These are phyloP conservation scores for Artibeus lituratus DNA, from an alignment of 2,797 vertebrate species.

Conservation along the genomic window DNA sequence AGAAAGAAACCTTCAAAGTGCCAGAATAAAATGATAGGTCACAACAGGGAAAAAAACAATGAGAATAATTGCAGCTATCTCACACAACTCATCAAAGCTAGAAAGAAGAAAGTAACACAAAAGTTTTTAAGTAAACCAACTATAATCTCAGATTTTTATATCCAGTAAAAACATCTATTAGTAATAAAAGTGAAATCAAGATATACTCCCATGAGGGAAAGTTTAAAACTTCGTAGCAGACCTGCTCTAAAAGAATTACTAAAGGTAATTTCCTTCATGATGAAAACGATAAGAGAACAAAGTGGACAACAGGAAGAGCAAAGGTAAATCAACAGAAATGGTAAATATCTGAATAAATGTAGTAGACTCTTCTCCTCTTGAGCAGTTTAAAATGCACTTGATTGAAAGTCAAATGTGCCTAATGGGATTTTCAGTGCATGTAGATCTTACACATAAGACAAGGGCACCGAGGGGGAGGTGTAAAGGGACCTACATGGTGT, in stretches of 20 bases:
- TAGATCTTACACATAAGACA: background rate
- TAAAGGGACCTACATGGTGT: background rate
- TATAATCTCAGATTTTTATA: background rate
- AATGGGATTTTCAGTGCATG: background rate
- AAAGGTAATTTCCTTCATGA: background rate
- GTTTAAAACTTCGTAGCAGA: background rate
- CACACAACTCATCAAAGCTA: background rate
- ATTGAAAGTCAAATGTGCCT: background rate
- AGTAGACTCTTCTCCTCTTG: background rate
- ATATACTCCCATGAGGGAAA: background rate
- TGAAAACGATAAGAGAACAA: no score
- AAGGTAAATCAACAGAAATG: background rate
- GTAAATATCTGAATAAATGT: background rate
- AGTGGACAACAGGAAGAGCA: background rate
- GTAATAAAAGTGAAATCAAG: background rate
- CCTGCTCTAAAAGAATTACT: background rate
- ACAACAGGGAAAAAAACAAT: background rate
- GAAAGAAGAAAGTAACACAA: background rate
- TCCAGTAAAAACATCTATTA: background rate
- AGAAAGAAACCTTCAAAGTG: background rate
- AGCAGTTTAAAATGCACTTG: background rate
- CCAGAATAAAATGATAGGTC: background rate
- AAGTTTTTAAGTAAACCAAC: background rate
- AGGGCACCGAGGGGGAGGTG: background rate
- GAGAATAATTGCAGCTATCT: background rate